A percentile compares a stretch with the other conserved stretches of the same genome.
Conservation (phyloP, 2,888 invertebrate genomes). For the Ophion obscuratus region DNA sequence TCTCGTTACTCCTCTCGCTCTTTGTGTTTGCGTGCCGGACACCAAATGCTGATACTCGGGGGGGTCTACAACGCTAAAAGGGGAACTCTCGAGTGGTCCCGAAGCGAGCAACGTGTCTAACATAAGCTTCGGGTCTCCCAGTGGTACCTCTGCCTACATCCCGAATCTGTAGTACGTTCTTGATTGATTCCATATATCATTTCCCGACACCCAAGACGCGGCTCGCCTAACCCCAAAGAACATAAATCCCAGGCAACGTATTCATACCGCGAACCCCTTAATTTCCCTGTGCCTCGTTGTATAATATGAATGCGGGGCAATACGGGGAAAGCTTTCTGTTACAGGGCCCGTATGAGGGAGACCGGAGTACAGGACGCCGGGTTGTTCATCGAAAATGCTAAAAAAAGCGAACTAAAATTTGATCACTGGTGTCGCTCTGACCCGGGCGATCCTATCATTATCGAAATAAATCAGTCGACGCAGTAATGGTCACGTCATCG, state of each 20-base stretch:
- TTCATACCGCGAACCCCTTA: not conserved
- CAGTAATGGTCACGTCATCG: too few relatives aligned
- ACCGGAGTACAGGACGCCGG: too few relatives aligned
- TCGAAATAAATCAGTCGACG: too few relatives aligned
- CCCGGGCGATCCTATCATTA: too few relatives aligned
- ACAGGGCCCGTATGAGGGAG: too few relatives aligned
- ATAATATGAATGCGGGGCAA: not conserved
- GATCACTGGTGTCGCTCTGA: too few relatives aligned
- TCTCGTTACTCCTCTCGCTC: conserved; percentile 4
- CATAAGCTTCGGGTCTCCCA: not conserved
- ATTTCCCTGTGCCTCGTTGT: conserved; percentile 1
- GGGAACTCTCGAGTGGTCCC: not conserved
- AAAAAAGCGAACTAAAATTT: too few relatives aligned
- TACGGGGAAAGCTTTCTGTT: not conserved
- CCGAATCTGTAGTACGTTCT: not conserved
- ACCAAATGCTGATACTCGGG: conserved; percentile 4
- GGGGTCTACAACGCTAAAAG: not conserved
- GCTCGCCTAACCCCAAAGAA: not conserved
- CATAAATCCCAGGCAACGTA: not conserved
- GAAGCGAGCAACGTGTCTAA: not conserved
- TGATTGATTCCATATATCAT: not conserved
- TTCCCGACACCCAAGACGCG: not conserved
- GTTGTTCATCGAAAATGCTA: too few relatives aligned
- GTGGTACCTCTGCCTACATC: not conserved
- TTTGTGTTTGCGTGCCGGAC: not conserved